phyloP scores from a whole-genome alignment of 2,888 invertebrate species.

The Caenorhabditis zanzibari region DNA sequence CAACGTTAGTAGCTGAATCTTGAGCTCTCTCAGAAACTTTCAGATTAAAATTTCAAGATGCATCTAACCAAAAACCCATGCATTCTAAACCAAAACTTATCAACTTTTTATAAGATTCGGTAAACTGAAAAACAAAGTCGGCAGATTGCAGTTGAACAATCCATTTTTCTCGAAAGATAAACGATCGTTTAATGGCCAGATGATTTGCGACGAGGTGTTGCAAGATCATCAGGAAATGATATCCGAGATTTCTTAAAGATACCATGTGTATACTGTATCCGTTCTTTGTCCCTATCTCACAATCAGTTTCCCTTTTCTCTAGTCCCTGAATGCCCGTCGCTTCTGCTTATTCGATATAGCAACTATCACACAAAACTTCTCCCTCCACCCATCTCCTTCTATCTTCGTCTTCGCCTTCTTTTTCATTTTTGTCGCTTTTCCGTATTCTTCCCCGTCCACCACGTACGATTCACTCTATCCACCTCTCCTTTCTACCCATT shows the following conservation, averaged over 20 bases:
- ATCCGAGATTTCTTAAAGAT: constrained; percentile 23
- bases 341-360: constrained; percentile 13
- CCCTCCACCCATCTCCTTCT: not conserved
- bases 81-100: not conserved
- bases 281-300: constrained; percentile 4
- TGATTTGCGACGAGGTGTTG: constrained; percentile 19
- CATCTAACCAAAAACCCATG: too few species aligned
- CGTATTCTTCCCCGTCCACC: not conserved
- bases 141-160: not conserved
- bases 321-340: not conserved
- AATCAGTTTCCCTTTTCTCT: constrained; percentile 27
- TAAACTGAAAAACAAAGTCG: not conserved
- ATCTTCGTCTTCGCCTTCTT: not conserved
- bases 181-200: constrained; percentile 10
- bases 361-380: not conserved
- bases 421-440: constrained; percentile 2
- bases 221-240: not conserved
- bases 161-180: constrained; percentile 7
- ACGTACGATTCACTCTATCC: not conserved
- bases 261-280: constrained; percentile 3
- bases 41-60: too few species aligned
- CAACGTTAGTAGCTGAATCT: too few species aligned
- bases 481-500: not conserved
- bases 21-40: too few species aligned
- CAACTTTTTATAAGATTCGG: not conserved